phyloP scores from a whole-genome alignment of 2,113 vertebrate species.

The Nycticorax nycticorax region DNA sequence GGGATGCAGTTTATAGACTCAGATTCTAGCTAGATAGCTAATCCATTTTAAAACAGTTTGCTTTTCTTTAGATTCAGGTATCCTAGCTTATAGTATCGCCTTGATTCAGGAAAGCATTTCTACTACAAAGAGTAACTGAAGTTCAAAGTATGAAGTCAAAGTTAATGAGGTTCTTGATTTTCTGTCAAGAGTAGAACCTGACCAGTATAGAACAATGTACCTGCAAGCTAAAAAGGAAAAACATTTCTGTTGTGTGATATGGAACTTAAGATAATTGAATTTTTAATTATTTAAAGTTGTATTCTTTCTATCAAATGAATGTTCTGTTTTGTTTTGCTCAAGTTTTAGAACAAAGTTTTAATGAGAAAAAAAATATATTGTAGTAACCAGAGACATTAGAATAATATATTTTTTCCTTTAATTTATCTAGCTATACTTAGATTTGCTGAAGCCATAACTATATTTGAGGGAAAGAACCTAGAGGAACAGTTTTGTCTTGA shows the following conservation, averaged over 20 bases:
- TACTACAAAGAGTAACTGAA: background rate
- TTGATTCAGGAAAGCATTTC: background rate
- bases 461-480: background rate
- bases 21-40: background rate
- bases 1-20: background rate
- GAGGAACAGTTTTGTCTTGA: background rate
- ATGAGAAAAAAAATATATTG: background rate
- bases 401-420: background rate
- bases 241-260: background rate
- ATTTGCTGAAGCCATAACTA: background rate
- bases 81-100: background rate
- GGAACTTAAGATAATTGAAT: background rate
- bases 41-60: background rate
- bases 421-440: background rate
- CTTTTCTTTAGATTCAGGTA: background rate
- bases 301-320: background rate
- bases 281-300: background rate
- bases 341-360: background rate
- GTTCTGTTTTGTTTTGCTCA: background rate
- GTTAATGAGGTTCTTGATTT: background rate
- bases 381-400: background rate
- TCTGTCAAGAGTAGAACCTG: background rate
- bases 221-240: background rate
- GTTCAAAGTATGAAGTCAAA: background rate
- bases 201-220: background rate